Percentiles rank a stretch among this genome's conserved stretches.
phyloP scores from a whole-genome alignment of 2,113 vertebrate genomes.

The Smithornis capensis region DNA sequence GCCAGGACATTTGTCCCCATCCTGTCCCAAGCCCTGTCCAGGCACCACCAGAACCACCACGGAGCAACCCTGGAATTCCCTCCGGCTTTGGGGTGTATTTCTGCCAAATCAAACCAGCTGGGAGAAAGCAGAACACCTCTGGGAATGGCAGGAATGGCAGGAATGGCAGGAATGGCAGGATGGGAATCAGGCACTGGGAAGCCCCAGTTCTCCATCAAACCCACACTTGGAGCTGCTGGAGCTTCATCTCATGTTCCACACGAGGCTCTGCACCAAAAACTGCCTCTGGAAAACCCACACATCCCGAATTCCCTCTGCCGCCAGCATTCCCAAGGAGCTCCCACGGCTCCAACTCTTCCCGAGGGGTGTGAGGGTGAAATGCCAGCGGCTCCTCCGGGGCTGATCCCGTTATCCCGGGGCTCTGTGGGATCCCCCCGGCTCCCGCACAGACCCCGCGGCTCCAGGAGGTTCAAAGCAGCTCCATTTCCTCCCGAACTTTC shows the following conservation, averaged over 20 bases:
- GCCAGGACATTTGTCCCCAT: background rate
- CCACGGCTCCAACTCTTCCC: background rate
- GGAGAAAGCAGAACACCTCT: background rate
- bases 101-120: accelerated
- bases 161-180: background rate
- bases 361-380: background rate
- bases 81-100: background rate
- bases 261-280: slow-evolving; percentile 25
- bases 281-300: background rate
- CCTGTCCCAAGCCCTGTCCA: accelerated
- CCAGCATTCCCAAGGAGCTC: background rate
- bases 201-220: accelerated
- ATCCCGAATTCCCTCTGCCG: accelerated
- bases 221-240: background rate
- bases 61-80: accelerated
- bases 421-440: background rate
- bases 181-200: accelerated
- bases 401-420: background rate
- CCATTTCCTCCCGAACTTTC: background rate
- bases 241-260: background rate
- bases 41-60: background rate
- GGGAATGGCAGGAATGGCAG: background rate
- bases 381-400: accelerated
- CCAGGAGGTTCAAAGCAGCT: background rate
- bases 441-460: background rate